phyloP scores from a whole-genome alignment of 2,888 invertebrate species.

The Cactoblastis cactorum region DNA sequence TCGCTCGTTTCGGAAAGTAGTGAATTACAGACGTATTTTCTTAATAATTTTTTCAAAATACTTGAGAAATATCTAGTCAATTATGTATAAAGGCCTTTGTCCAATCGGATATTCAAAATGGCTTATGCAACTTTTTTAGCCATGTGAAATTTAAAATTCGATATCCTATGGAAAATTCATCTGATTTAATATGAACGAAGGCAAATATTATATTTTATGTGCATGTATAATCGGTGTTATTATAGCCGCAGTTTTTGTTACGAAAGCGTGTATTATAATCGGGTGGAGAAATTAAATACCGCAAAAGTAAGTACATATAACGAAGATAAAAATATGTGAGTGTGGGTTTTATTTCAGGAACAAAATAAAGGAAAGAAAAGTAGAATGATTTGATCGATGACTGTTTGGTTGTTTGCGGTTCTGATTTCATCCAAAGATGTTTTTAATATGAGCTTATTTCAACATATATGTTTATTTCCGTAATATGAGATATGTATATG shows the following conservation, averaged over 20 bases:
- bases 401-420: too few species aligned
- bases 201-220: constrained; percentile 10
- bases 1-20: too few species aligned
- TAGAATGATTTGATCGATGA: background rate
- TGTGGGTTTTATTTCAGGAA: background rate
- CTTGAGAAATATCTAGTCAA: background rate
- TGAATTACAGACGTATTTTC: background rate
- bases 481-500: too few species aligned
- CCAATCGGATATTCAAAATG: constrained; percentile 7
- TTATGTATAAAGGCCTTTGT: constrained; percentile 10
- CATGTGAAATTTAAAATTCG: constrained; percentile 9
- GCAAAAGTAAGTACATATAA: background rate
- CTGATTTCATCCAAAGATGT: too few species aligned
- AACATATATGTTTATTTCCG: background rate
- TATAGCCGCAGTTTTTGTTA: constrained; percentile 3
- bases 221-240: constrained; percentile 8
- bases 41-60: background rate
- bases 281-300: background rate
- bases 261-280: constrained; percentile 4
- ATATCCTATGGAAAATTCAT: constrained; percentile 11
- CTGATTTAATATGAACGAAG: background rate
- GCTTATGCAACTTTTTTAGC: constrained; percentile 2
- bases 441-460: too few species aligned
- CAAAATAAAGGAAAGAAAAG: too few species aligned
- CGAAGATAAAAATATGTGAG: background rate